A percentile compares a stretch with the other conserved stretches of the same genome.
Conservation (phyloP, 2,797 vertebrate species). For the Crypturellus tataupa region DNA sequence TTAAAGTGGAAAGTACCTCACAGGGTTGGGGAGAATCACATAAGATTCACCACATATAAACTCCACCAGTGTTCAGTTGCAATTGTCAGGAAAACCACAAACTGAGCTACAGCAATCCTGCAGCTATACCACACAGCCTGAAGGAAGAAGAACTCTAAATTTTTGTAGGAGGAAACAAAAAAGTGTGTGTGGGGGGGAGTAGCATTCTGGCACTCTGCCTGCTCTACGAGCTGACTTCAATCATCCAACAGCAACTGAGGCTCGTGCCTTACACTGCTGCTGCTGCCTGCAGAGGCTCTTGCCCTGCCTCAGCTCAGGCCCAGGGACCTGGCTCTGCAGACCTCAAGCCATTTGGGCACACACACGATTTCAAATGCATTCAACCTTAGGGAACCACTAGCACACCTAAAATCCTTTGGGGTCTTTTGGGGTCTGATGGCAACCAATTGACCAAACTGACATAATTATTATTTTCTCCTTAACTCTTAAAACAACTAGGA, state of each 20-base stretch:
- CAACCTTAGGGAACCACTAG: neutral
- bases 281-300: neutral
- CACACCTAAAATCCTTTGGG: neutral
- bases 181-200: neutral
- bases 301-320: neutral
- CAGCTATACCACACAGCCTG: neutral
- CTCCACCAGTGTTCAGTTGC: neutral
- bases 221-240: neutral
- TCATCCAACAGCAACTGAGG: neutral
- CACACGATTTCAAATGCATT: neutral
- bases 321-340: neutral
- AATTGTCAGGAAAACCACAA: neutral
- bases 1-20: neutral
- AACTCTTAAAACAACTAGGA: neutral
- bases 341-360: neutral
- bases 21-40: neutral
- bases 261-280: neutral
- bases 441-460: neutral
- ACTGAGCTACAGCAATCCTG: neutral
- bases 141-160: neutral
- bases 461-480: neutral
- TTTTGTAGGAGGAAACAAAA: neutral
- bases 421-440: neutral
- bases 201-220: neutral
- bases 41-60: neutral